These are phyloP conservation scores for Crypturellus undulatus DNA, from an alignment of 2,113 vertebrate species.

Conservation along the genomic window DNA sequence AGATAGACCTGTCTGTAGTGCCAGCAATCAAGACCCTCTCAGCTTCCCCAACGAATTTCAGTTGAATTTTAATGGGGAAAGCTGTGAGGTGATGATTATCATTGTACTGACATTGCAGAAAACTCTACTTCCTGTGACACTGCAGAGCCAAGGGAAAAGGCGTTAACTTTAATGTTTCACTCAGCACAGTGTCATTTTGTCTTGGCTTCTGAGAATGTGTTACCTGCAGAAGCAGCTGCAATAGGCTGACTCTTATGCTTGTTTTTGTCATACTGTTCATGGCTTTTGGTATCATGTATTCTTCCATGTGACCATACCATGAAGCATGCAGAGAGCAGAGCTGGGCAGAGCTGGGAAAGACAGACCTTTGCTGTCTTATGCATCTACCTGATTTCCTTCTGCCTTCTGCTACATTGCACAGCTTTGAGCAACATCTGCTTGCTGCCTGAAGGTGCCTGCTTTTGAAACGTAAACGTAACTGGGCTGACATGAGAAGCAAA, in stretches of 20 bases:
- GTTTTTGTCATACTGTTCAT: background rate
- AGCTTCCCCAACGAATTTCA: background rate
- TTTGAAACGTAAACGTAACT: background rate
- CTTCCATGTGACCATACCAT: background rate
- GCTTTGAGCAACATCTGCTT: conserved; percentile 2
- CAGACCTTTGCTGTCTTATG: background rate
- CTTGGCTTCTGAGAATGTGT: background rate
- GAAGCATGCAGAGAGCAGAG: background rate
- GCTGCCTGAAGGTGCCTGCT: background rate
- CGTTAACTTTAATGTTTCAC: background rate
- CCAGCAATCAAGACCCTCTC: background rate
- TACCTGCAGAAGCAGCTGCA: background rate
- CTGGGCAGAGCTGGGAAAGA: background rate
- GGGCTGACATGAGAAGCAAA: background rate
- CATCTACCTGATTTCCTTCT: background rate
- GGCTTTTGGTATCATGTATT: background rate
- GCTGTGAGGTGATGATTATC: background rate
- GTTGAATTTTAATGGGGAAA: background rate
- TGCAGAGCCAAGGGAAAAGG: background rate
- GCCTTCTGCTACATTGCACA: background rate
- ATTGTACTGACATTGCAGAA: background rate
- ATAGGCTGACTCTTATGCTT: background rate
- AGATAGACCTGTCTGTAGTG: background rate
- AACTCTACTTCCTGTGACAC: background rate
- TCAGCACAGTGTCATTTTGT: background rate